Conservation (phyloP, 1,140 invertebrate species). For the Trigoniulus corallinus region DNA sequence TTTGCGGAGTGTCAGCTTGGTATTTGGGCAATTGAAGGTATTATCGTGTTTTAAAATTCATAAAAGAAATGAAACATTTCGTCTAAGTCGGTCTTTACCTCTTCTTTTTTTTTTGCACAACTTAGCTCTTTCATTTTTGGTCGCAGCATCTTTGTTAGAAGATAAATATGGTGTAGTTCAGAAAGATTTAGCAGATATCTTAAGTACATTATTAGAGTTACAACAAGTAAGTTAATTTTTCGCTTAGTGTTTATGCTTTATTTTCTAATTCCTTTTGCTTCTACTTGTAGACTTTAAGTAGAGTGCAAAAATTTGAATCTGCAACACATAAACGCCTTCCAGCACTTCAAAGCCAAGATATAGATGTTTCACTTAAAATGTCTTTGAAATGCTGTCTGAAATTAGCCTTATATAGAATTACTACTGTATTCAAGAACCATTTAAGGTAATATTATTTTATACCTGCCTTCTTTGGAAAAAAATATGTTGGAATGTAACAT, state of each 20-base stretch:
- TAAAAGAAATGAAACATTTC: no score
- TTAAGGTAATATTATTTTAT: no score
- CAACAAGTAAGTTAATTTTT: slow-evolving; percentile 36
- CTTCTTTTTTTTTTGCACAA: not conserved
- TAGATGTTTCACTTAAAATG: not conserved
- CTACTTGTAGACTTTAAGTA: no score
- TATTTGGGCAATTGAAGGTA: not conserved
- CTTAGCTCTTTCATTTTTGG: slow-evolving; percentile 37
- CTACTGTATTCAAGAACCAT: not conserved
- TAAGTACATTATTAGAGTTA: slow-evolving; percentile 41
- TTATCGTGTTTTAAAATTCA: not conserved
- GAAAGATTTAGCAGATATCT: slow-evolving; percentile 49
- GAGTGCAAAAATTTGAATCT: no score
- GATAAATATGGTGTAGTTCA: slow-evolving; percentile 64
- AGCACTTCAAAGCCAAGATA: no score
- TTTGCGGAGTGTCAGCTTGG: not conserved
- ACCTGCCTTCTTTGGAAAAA: no score
- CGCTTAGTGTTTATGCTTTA: no score
- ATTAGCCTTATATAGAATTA: not conserved
- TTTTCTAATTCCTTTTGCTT: no score
- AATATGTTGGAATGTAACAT: no score
- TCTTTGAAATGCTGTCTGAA: no score
- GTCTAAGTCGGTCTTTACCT: no score
- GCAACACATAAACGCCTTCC: no score
- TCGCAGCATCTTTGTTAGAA: slow-evolving; percentile 46